Conservation (phyloP, 2,888 invertebrate species). For the Euplexia lucipara region DNA sequence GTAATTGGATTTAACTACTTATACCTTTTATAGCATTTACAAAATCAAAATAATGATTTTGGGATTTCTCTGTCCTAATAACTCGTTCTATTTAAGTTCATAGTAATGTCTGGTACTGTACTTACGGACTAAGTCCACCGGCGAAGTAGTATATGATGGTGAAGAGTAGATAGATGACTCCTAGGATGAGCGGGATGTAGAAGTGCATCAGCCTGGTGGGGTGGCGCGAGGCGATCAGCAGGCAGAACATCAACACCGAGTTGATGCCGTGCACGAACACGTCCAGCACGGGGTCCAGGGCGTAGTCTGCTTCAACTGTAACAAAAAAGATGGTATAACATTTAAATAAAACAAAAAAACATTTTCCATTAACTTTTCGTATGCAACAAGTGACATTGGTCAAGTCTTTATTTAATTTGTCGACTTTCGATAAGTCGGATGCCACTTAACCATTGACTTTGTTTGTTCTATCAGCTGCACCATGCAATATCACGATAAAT, state of each 20-base stretch:
- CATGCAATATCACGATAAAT: no score
- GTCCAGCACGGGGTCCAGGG: slow-evolving; percentile 75
- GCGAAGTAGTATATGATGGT: slow-evolving; percentile 93
- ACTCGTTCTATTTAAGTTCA: no score
- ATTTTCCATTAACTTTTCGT: no score
- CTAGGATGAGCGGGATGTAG: slow-evolving; percentile 92
- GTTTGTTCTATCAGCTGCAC: no score
- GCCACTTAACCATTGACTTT: no score
- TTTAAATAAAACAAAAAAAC: no score
- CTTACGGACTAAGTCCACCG: slow-evolving; percentile 93
- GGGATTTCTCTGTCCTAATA: neutral
- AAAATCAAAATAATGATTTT: neutral
- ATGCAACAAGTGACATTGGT: no score
- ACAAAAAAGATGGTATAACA: neutral
- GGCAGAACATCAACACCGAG: slow-evolving; percentile 93
- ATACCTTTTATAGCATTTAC: no score
- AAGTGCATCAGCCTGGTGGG: slow-evolving; percentile 92
- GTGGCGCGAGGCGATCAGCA: slow-evolving; percentile 93
- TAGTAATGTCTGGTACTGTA: neutral
- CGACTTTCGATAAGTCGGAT: no score
- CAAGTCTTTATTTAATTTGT: no score
- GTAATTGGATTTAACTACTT: no score
- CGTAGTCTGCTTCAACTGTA: slow-evolving; percentile 71
- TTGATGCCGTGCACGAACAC: slow-evolving; percentile 91
- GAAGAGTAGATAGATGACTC: slow-evolving; percentile 93